These are phyloP conservation scores for Ctenopoma kingsleyae DNA, from an alignment of 2,797 vertebrate species.

Conservation along the genomic window DNA sequence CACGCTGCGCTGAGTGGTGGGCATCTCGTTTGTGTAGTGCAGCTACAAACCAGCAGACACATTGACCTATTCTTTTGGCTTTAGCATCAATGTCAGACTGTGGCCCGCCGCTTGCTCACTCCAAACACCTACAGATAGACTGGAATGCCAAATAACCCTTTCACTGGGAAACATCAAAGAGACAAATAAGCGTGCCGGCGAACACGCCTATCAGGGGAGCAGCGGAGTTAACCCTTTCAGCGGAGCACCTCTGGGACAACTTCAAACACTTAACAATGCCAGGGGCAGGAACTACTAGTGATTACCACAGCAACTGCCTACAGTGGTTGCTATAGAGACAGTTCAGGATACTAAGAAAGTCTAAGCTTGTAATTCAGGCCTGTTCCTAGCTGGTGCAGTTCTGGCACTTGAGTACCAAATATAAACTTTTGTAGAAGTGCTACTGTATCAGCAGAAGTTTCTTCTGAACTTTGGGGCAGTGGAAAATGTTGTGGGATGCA, in stretches of 20 bases:
- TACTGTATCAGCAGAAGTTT: slow-evolving; percentile 74
- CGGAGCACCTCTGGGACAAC: slow-evolving; percentile 71
- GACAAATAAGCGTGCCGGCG: slow-evolving; percentile 68
- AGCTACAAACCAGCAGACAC: slow-evolving; percentile 80
- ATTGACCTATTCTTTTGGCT: slow-evolving; percentile 86
- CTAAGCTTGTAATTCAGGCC: slow-evolving; percentile 57
- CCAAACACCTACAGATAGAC: slow-evolving; percentile 71
- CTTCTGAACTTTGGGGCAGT: slow-evolving; percentile 67
- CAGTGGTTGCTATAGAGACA: slow-evolving; percentile 86
- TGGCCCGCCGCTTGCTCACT: slow-evolving; percentile 50
- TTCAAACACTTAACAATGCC: slow-evolving; percentile 80
- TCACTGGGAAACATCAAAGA: slow-evolving; percentile 74
- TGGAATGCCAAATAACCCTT: slow-evolving; percentile 68
- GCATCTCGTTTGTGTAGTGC: slow-evolving; percentile 73
- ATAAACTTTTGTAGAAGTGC: slow-evolving; percentile 76
- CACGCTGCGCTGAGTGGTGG: slow-evolving; percentile 60
- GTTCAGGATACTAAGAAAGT: slow-evolving; percentile 76
- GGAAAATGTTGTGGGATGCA: slow-evolving; percentile 78
- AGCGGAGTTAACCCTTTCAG: slow-evolving; percentile 77
- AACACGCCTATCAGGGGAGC: slow-evolving; percentile 59
- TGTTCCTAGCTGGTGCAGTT: slow-evolving; percentile 47
- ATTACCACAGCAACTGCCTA: slow-evolving; percentile 79
- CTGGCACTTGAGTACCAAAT: slow-evolving; percentile 47
- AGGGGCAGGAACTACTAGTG: slow-evolving; percentile 71
- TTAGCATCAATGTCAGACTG: slow-evolving; percentile 84